Base-by-base conservation (phyloP, 1,140 invertebrate genomes). In the Scaptomyza graminum region DNA sequence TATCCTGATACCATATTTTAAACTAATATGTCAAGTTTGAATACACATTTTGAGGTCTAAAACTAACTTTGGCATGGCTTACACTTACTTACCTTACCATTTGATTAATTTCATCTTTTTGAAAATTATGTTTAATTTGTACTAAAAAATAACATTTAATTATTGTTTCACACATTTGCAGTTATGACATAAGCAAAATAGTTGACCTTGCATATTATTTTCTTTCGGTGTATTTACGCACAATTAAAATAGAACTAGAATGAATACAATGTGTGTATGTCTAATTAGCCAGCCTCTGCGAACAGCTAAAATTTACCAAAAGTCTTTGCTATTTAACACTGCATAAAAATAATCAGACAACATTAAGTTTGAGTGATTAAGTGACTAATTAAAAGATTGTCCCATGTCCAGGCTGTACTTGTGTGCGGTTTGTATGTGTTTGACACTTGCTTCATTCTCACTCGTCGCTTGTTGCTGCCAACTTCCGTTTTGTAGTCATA, bases 401-500 rank as follows among this genome's bases (percentile, higher is more conserved):
- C 52, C 15, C 63, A 66, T 41, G 55, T 56, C 25, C 70, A 49
- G 18, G 28, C 37, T 11, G 28, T 44, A 25, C 16, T 12, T 28
- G 6, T 49, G 3, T 56, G 22, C 28, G 5, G 5, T 46, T 9
- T 57, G 34, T 49, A 15, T 50, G 49, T 55, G 18, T 41, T 41
- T 68, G 70, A 50, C 70, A 63, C 56, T 64, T 75, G 69, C 52
- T 74, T 71, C 68, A 85, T 81, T 81, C 77, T 75, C 60, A 59
- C 78, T 46, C 37, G 37, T 43, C 9, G 43, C 49, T 68, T 55
- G 61, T 44, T 59, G 56, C 47, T 56, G 55, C 25, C 70, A 72
- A 85, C 83, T 85, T 85, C 82, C 83, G 82, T 68, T 76, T 62
- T 55, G 70, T 62, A n/a, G 37, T 41, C 31, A 8, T 7, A 64